Evolutionary conservation across 2,113 vertebrate genomes (phyloP).

Genomic region (Myotis brandtii): DNA sequence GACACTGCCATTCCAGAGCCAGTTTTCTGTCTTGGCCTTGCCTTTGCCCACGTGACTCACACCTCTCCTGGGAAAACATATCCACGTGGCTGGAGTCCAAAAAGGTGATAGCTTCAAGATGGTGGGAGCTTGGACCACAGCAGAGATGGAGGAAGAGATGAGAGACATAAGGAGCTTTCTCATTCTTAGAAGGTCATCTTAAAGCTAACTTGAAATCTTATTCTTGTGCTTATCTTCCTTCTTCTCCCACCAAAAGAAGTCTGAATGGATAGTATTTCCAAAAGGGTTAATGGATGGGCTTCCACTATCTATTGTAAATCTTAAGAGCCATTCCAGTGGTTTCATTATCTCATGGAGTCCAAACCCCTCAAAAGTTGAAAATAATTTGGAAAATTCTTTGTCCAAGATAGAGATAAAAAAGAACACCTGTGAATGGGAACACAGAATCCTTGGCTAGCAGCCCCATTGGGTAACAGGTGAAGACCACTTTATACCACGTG

Average conservation of each 20-base stretch:
- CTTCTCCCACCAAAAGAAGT: not conserved
- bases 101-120: not conserved
- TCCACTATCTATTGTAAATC: not conserved
- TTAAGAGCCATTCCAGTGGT: not conserved
- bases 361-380: not conserved
- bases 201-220: not conserved
- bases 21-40: not conserved
- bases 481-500: rapidly evolving
- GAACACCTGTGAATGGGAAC: not conserved
- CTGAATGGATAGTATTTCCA: not conserved
- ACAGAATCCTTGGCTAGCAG: not conserved
- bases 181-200: not conserved
- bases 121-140: no score
- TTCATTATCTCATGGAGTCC: not conserved
- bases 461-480: not conserved
- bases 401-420: not conserved
- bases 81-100: rapidly evolving
- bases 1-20: not conserved
- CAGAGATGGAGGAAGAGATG: not conserved
- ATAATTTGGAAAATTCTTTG: not conserved
- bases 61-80: not conserved
- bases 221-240: not conserved
- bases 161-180: not conserved
- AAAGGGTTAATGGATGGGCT: not conserved
- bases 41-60: not conserved